Percentiles rank a stretch among this genome's conserved stretches.
Evolutionary conservation across 2,888 invertebrate species (phyloP).

Genomic region (Pseudanteris insignis): DNA sequence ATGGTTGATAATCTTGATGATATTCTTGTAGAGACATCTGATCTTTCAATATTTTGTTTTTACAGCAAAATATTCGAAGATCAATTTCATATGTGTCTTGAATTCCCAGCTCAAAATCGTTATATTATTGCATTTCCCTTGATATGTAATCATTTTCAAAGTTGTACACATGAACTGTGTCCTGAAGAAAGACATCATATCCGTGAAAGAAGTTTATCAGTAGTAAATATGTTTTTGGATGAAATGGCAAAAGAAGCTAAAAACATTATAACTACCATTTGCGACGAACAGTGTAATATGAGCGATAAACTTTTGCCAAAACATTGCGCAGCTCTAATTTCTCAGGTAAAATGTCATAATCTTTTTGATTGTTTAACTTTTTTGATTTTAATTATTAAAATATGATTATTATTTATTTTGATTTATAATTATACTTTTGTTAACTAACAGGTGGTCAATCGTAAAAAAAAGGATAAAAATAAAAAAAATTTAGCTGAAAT

Average conservation of each 20-base stretch:
- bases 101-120: conserved; percentile 98
- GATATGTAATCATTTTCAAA: conserved; percentile 97
- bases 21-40: conserved; percentile 95
- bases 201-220: conserved; percentile 91
- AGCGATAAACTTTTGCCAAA: conserved; percentile 94
- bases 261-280: conserved; percentile 97
- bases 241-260: conserved; percentile 99
- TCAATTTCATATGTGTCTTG: conserved; percentile 98
- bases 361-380: too few relatives aligned
- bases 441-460: conserved; percentile 74
- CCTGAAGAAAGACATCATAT: conserved; percentile 98
- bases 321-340: conserved; percentile 91
- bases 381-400: too few relatives aligned
- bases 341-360: conserved; percentile 70
- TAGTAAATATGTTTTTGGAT: conserved; percentile 96
- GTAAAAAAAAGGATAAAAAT: conserved; percentile 92
- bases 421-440: too few relatives aligned
- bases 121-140: conserved; percentile 98
- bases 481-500: conserved; percentile 88
- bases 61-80: conserved; percentile 97
- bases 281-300: conserved; percentile 97
- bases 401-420: not conserved
- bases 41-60: conserved; percentile 97
- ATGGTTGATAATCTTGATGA: conserved; percentile 98
- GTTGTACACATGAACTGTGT: conserved; percentile 96